Evolutionary conservation across 2,113 vertebrate genomes (phyloP), one percentile per base, ranked within the genome.

Genomic region (Salvelinus fontinalis): DNA sequence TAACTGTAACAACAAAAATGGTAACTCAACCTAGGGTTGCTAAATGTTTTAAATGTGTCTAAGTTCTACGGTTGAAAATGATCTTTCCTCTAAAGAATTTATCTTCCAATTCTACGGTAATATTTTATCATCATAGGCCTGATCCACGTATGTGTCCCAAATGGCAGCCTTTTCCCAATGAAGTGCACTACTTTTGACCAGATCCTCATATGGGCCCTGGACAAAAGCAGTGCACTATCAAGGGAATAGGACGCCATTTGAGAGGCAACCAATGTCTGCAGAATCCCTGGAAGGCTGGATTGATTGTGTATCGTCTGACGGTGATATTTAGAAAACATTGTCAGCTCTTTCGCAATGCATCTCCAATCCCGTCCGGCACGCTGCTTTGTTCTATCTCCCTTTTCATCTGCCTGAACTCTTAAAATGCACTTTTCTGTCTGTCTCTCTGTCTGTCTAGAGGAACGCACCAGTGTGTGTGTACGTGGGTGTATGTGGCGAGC

Each of bases 111-210:
- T 14, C 51, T 54, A 54, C 3, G 16, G 3, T 54, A 5, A 54
- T 4, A 18, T 4, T 13, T 54, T 2, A 20, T 24, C 29, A 0
- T 48, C 13, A 12, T 54, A 12, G 5, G 4, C 64, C n/a, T 77
- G 71, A 81, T 73, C 57, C 70, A 70, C 27, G 49, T 39, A 48
- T 67, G 9, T 9, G 39, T 44, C 39, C 9, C 39, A 44, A 44
- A 44, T 44, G 39, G 0, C 39, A 44, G 39, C 39, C 9, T 44
- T 44, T 44, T 44, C 39, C 39, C 2, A 44, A 3, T 44, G 9
- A 44, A 44, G 39, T 44, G 9, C 39, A 44, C 39, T 44, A 11
- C 39, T 11, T 44, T 44, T 44, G 9, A 44, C 39, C 39, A 44
- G 39, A 44, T 9, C 39, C 39, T 9, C 39, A 11, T 44, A 44